Percentiles rank a stretch among this genome's conserved stretches.
These are phyloP conservation scores for Axis porcinus DNA, from an alignment of 2,113 vertebrate species.

Conservation along the genomic window DNA sequence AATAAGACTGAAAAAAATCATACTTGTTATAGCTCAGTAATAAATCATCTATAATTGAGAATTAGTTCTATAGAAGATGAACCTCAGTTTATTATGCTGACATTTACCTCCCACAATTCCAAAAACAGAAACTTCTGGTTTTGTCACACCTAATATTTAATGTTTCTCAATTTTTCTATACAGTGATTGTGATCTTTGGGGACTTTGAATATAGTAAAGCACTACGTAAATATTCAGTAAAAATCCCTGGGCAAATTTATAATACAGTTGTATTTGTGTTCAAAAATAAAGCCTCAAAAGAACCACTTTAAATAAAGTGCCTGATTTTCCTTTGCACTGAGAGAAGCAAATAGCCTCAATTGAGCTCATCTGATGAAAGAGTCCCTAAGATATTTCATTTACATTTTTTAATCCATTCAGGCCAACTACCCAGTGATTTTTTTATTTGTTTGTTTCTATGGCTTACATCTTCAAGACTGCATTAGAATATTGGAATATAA, in stretches of 20 bases:
- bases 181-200: neutral
- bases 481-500: neutral
- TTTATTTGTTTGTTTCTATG: neutral
- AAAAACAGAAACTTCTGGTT: neutral
- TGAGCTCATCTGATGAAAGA: neutral
- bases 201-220: slow-evolving; percentile 1
- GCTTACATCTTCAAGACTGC: neutral
- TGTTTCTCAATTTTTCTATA: neutral
- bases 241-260: neutral
- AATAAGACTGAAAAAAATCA: neutral
- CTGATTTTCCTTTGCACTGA: neutral
- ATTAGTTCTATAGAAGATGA: neutral
- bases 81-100: neutral
- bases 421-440: neutral
- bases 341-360: neutral
- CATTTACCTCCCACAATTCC: neutral
- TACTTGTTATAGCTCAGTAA: neutral
- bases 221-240: neutral
- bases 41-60: neutral
- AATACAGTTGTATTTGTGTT: neutral
- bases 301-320: slow-evolving; percentile 25
- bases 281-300: slow-evolving; percentile 31
- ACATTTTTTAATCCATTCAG: neutral
- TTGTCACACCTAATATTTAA: neutral
- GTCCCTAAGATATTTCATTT: slow-evolving; percentile 5